These are phyloP conservation scores for Thunnus albacares DNA, from an alignment of 2,797 vertebrate species.

Conservation along the genomic window DNA sequence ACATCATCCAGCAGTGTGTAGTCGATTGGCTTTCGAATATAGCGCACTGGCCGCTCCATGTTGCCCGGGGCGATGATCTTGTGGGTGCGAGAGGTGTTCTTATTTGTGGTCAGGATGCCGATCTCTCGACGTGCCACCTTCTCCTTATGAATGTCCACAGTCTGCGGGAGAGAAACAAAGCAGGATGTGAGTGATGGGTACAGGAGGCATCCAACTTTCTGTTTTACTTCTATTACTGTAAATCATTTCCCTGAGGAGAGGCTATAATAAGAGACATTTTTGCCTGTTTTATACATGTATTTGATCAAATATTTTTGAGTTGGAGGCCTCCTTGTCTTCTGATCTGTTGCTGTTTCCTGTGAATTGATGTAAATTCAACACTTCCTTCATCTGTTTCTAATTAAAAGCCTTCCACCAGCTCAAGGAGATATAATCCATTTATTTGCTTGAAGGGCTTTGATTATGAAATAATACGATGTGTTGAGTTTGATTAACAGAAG, in stretches of 20 bases:
- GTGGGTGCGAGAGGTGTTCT: slow-evolving; percentile 98
- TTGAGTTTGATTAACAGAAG: too few species aligned
- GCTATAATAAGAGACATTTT: background rate
- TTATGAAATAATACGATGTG: background rate
- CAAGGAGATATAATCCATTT: background rate
- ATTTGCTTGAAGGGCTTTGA: background rate
- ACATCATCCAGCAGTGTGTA: slow-evolving; percentile 99
- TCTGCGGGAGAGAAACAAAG: slow-evolving; percentile 84
- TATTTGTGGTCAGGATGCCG: slow-evolving; percentile 98
- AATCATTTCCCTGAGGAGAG: background rate
- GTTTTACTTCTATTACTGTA: background rate
- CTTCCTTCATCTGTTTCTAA: slow-evolving; percentile 9
- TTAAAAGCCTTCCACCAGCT: slow-evolving; percentile 24
- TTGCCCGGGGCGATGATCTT: slow-evolving; percentile 99
- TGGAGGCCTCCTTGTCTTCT: background rate
- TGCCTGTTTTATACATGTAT: background rate
- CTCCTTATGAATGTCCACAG: slow-evolving; percentile 99
- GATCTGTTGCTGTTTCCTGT: too few species aligned
- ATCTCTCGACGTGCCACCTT: slow-evolving; percentile 99
- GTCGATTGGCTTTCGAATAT: slow-evolving; percentile 99
- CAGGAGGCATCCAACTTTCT: background rate
- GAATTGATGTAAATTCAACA: slow-evolving; percentile 7
- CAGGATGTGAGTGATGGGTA: background rate
- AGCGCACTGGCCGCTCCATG: slow-evolving; percentile 98
- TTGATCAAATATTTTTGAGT: background rate